Evolutionary conservation across 2,113 vertebrate genomes (phyloP), one percentile per base, ranked within the genome.

Genomic region (Austrofundulus limnaeus): DNA sequence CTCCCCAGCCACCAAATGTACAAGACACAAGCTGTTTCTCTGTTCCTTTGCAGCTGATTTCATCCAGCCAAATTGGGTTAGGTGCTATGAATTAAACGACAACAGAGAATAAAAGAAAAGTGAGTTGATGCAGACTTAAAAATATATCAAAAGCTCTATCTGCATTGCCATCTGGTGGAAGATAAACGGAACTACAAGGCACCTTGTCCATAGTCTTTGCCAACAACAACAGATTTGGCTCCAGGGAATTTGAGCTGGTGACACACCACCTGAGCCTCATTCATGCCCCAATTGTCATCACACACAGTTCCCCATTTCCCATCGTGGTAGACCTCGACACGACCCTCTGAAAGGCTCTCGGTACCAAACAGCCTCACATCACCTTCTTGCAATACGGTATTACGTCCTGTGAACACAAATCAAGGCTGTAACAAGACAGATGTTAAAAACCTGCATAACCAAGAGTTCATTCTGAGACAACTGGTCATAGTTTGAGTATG

Each of bases 231-330:
- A n/a, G 86, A 62, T 2, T 70, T 82, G 19, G 91, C 94, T 0
- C 90, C 86, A 4, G 49, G 49, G 38, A 91, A 94, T 1, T 85
- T 81, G 52, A 94, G 89, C 66, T 93, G 90, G 1, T 83, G 86
- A 80, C 94, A 95, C 63, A 94, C 91, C 15, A 94, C 92, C 1
- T 46, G 60, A 1, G 93, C 92, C 4, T 93, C 92, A 0, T 37
- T 21, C 37, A 92, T 54, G 53, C 89, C 89, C 92, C 93, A 95
- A 24, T 66, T 47, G 16, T 94, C 92, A 13, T 94, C 93, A 55
- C 94, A 94, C 69, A 94, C 89, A 0, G 93, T 94, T 14, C 94
- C 93, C 94, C 94, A 94, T 65, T 61, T 59, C 5, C 91, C 92
- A 1, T 73, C 25, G 20, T 94, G 92, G 78, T 88, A 94, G 58